These are phyloP conservation scores for Pantherophis guttatus DNA, from an alignment of 2,113 vertebrate species.

Conservation along the genomic window DNA sequence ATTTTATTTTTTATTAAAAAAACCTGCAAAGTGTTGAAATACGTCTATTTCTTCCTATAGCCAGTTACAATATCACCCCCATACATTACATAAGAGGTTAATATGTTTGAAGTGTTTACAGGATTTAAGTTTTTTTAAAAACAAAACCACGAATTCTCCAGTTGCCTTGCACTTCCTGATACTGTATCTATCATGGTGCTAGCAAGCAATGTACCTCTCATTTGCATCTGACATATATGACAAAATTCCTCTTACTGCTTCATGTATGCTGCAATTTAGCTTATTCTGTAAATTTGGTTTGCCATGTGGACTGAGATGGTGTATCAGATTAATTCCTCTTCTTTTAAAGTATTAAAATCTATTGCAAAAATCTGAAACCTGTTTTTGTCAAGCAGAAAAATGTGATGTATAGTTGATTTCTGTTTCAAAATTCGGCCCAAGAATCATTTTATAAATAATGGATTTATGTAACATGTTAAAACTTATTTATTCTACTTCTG, in stretches of 20 bases:
- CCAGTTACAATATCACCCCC: not conserved
- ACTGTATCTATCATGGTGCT: not conserved
- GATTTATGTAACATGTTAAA: not conserved
- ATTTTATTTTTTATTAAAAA: not conserved
- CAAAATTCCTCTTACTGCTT: not conserved
- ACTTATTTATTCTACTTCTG: not conserved
- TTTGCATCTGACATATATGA: not conserved
- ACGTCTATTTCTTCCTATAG: not conserved
- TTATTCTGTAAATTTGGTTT: not conserved
- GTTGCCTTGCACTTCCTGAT: not conserved
- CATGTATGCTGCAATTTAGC: not conserved
- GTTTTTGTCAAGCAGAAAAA: not conserved
- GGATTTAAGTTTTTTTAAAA: not conserved
- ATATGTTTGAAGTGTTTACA: not conserved
- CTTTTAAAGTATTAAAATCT: not conserved
- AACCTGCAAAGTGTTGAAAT: not conserved
- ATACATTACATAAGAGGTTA: not conserved
- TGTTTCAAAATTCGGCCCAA: not conserved
- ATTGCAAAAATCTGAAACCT: not conserved
- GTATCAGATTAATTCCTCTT: not conserved
- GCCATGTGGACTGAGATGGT: not conserved
- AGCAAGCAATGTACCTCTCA: not conserved
- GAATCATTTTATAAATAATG: not conserved
- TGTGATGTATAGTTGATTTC: not conserved
- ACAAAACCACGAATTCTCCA: not conserved